A percentile compares a stretch with the other conserved stretches of the same genome.
Conservation (phyloP, 1,140 invertebrate genomes). For the Heliconius eleuchia region DNA sequence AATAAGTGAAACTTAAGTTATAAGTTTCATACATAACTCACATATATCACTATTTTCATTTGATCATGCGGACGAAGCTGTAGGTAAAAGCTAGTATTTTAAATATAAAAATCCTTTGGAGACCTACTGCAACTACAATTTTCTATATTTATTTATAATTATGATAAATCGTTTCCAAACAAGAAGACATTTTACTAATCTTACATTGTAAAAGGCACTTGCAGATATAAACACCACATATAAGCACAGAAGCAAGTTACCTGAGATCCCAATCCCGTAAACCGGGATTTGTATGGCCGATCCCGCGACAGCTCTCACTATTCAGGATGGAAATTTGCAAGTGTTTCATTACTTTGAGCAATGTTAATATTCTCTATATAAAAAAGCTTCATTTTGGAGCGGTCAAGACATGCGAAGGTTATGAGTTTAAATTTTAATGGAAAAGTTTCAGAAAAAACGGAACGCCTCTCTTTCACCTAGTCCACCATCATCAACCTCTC, state of each 20-base stretch:
- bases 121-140: too few relatives aligned
- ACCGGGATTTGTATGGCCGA: constrained; percentile 32
- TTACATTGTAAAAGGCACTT: constrained; percentile 2
- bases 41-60: too few relatives aligned
- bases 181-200: neutral
- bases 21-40: too few relatives aligned
- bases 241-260: constrained; percentile 2
- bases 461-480: too few relatives aligned
- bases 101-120: too few relatives aligned
- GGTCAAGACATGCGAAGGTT: too few relatives aligned
- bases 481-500: too few relatives aligned
- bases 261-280: constrained; percentile 31
- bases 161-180: neutral
- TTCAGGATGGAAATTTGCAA: constrained; percentile 31
- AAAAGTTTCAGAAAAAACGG: neutral
- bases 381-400: neutral
- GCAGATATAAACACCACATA: constrained; percentile 2
- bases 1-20: too few relatives aligned
- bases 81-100: too few relatives aligned
- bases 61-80: too few relatives aligned
- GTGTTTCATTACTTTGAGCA: neutral
- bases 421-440: too few relatives aligned
- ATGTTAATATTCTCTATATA: neutral
- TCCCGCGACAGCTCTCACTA: constrained; percentile 33
- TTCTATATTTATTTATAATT: too few relatives aligned